Base-by-base conservation (phyloP, 2,888 invertebrate species). In the Eudasyphora cyanicolor region DNA sequence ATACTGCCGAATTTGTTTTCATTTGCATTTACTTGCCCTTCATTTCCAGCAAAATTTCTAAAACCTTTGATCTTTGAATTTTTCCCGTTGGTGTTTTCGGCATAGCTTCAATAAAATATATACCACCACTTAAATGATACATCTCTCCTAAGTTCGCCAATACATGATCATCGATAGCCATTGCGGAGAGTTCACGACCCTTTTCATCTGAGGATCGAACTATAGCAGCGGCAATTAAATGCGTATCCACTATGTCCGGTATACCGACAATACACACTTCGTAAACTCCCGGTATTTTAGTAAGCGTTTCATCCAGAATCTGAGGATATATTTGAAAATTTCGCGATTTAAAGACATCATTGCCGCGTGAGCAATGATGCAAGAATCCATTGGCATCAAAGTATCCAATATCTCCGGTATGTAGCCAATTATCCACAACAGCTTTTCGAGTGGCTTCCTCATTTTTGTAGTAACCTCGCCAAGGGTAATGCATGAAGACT, bases 11-110 rank as follows among this genome's bases (percentile, higher is more conserved):
- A n/a, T n/a, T n/a, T n/a, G n/a, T n/a, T n/a, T n/a, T n/a, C n/a
- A n/a, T n/a, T n/a, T n/a, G n/a, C n/a, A n/a, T n/a, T n/a, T n/a
- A n/a, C n/a, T n/a, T n/a, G n/a, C n/a, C n/a, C n/a, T n/a, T n/a
- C n/a, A n/a, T n/a, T n/a, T n/a, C n/a, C n/a, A n/a, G n/a, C n/a
- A n/a, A n/a, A 1, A 86, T 29, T 1, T 80, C 80, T 6, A 86
- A 77, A 2, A 91, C 86, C 75, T 88, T 88, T 2, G 84, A 81
- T 2, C 90, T 84, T 27, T 88, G 87, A n/a, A 90, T 77, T 75
- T 92, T 92, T 19, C 90, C 92, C 14, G 91, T 89, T 6, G 88
- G 82, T 0, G 92, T 91, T 81, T 89, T 89, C 10, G 92, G 92
- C 14, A 92, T 71, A 0, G 85, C 73, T 0, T 88, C 79, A 0